Base-by-base conservation (phyloP, 1,140 invertebrate genomes). In the Drosophila quadrilineata region DNA sequence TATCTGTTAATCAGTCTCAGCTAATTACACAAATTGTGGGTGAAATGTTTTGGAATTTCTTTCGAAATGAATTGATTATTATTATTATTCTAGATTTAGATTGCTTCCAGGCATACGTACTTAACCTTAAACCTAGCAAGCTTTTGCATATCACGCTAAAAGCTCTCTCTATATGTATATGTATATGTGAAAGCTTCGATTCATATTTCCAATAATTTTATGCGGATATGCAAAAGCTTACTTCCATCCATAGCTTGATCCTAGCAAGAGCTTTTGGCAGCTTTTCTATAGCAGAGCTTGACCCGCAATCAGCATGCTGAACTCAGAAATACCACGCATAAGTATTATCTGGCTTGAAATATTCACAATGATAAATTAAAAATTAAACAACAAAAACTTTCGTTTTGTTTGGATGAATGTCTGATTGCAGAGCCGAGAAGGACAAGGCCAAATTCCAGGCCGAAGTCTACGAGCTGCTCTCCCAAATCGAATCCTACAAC, bases 391-490 rank as follows among this genome's bases (percentile, higher is more conserved):
- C 14, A 17, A 19, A 43, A 33, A 43, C 8, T 64, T 31, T 57
- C n/a, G n/a, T 6, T 26, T 74, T 79, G 89, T 88, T 90, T 53
- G 21, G 38, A n/a, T n/a, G n/a, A n/a, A n/a, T n/a, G n/a, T n/a
- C 57, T 71, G 62, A 24, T 92, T 90, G 24, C 91, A 98, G 97
- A 90, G 92, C 95, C 89, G 97, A 98, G 90, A 98, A 98, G 90
- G 98, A 99, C 90, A 98, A 98, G 91, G 92, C 94, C 79, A 98
- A 98, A 92, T 97, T 98, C 92, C 97, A 98, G 91, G 93, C 95
- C 86, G 98, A 99, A 92, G 95, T 98, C 22, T 98, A 98, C 91
- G 97, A 99, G 91, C 93, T 98, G 65, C 93, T 98, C 86, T 93
- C 97, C 67, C 97, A 98, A 92, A 93, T 98, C 79, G 98, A 99